phyloP scores from a whole-genome alignment of 2,888 invertebrate species.

The Mayetiola destructor region DNA sequence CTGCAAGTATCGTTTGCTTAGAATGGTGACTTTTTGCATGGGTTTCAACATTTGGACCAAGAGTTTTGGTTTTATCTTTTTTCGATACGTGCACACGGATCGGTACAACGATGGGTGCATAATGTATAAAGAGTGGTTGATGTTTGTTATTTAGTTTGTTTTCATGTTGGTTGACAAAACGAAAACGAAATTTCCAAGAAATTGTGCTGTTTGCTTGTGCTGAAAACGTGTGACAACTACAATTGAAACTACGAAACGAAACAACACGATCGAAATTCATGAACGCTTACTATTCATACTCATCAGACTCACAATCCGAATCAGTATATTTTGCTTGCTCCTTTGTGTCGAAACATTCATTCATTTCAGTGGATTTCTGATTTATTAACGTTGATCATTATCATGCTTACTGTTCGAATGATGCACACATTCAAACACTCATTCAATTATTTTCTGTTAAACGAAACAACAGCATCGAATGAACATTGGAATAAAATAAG shows the following conservation, averaged over 20 bases:
- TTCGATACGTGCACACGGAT: neutral
- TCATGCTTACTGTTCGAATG: neutral
- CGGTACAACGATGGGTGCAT: neutral
- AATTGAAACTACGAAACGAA: neutral
- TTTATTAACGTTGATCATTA: slow-evolving; percentile 4
- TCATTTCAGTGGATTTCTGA: slow-evolving; percentile 6
- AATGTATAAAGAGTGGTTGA: too few relatives aligned
- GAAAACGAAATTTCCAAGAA: slow-evolving; percentile 13
- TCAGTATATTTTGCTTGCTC: neutral
- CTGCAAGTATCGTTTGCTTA: neutral
- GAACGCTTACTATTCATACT: too few relatives aligned
- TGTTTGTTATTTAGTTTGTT: slow-evolving; percentile 1
- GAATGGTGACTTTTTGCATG: slow-evolving; percentile 1
- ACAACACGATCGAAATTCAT: neutral
- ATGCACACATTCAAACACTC: neutral
- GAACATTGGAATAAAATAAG: too few relatives aligned
- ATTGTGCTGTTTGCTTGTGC: neutral
- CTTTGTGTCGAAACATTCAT: neutral
- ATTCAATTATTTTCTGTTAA: too few relatives aligned
- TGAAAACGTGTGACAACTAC: slow-evolving; percentile 7
- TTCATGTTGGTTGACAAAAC: slow-evolving; percentile 8
- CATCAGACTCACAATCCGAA: too few relatives aligned
- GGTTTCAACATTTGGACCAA: neutral
- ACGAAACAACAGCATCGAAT: too few relatives aligned
- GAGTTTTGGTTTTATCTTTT: too few relatives aligned